Percentiles rank a stretch among this genome's conserved stretches.
phyloP scores from a whole-genome alignment of 2,888 invertebrate genomes.

The Campaea margaritaria region DNA sequence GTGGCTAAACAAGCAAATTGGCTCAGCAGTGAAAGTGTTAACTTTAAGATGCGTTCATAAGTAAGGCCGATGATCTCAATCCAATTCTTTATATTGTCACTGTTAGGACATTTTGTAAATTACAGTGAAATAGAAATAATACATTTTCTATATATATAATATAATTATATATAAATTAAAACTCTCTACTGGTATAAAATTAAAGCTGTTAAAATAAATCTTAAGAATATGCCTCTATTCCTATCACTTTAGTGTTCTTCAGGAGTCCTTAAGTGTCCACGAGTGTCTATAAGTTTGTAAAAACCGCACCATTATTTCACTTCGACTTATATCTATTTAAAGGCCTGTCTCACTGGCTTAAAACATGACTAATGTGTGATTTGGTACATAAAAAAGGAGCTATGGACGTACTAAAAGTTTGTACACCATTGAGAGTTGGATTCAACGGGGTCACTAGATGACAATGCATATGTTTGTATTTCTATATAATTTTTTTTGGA shows the following conservation, averaged over 20 bases:
- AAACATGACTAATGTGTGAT: conserved; percentile 16
- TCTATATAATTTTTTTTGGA: too few relatives aligned
- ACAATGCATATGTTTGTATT: too few relatives aligned
- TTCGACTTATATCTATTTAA: conserved; percentile 9
- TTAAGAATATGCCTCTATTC: conserved; percentile 24
- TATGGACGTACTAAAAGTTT: too few relatives aligned
- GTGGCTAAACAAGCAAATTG: too few relatives aligned
- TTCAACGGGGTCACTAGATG: too few relatives aligned
- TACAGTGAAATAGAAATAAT: not conserved
- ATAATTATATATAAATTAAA: too few relatives aligned
- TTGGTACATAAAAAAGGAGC: conserved; percentile 4
- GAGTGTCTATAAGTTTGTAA: conserved; percentile 10
- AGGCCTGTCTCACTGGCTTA: conserved; percentile 17
- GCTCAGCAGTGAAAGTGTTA: too few relatives aligned
- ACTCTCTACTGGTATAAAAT: conserved; percentile 7
- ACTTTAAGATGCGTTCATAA: too few relatives aligned
- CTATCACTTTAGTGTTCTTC: conserved; percentile 16
- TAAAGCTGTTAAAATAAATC: conserved; percentile 28
- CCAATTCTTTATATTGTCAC: too few relatives aligned
- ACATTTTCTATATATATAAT: not conserved
- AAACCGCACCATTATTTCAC: conserved; percentile 11
- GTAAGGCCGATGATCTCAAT: too few relatives aligned
- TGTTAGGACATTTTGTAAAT: too few relatives aligned
- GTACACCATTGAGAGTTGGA: too few relatives aligned
- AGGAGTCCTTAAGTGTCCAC: conserved; percentile 10